phyloP scores from a whole-genome alignment of 2,797 vertebrate species.

The Taeniopygia guttata region DNA sequence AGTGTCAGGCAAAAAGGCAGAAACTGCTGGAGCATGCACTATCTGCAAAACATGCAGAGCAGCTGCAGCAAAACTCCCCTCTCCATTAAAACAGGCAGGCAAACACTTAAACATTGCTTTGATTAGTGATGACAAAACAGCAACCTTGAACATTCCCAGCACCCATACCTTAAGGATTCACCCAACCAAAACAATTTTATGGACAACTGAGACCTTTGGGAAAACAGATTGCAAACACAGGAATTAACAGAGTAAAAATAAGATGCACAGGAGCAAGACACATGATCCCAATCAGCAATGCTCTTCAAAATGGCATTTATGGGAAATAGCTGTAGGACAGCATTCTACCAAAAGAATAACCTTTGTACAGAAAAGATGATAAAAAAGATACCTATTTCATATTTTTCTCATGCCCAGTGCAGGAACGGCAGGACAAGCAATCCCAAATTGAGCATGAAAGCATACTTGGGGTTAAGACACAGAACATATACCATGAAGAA shows the following conservation, averaged over 20 bases:
- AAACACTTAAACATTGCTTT: background rate
- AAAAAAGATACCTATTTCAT: background rate
- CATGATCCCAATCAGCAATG: background rate
- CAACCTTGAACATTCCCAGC: background rate
- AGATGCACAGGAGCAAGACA: background rate
- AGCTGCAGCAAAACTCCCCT: background rate
- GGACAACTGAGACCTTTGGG: background rate
- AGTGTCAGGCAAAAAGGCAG: background rate
- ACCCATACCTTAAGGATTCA: background rate
- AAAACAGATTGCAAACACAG: background rate
- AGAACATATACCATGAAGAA: background rate
- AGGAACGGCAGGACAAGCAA: background rate
- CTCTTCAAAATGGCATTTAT: rapidly evolving
- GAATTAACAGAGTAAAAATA: background rate
- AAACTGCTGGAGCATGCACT: background rate
- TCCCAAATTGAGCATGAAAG: background rate
- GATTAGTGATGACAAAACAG: background rate
- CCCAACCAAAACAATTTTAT: background rate
- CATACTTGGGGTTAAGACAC: background rate
- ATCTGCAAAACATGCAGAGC: background rate
- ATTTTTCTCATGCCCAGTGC: background rate
- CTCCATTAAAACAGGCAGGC: background rate
- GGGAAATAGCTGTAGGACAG: background rate
- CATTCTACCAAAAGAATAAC: background rate
- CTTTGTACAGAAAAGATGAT: background rate